These are phyloP conservation scores for Andrena hattorfiana DNA, from an alignment of 2,888 invertebrate species.

Conservation along the genomic window DNA sequence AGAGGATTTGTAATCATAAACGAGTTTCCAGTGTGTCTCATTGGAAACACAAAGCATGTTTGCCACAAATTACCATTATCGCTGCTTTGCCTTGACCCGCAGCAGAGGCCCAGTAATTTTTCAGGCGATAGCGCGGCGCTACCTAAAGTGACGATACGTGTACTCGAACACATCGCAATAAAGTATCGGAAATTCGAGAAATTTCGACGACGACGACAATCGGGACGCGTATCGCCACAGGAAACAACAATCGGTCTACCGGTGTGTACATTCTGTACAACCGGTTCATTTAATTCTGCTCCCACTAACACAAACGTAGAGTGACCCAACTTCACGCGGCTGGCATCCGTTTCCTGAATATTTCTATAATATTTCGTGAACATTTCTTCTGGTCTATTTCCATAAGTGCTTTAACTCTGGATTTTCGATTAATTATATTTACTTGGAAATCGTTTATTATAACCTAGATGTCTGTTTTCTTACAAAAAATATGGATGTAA, in stretches of 20 bases:
- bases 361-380: too few species aligned
- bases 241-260: constrained; percentile 57
- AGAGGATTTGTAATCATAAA: neutral
- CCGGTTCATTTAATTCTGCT: constrained; percentile 20
- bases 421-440: too few species aligned
- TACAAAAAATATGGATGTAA: too few species aligned
- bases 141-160: neutral
- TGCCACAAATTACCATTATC: neutral
- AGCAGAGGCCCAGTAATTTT: neutral
- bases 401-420: too few species aligned
- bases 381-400: too few species aligned
- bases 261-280: constrained; percentile 24
- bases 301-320: too few species aligned
- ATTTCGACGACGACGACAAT: constrained; percentile 32
- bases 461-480: too few species aligned
- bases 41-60: neutral
- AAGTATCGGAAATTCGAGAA: constrained; percentile 38
- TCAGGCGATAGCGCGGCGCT: neutral
- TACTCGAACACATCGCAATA: neutral
- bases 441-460: too few species aligned
- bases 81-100: neutral
- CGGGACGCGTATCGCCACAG: constrained; percentile 30
- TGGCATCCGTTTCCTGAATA: too few species aligned
- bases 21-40: neutral
- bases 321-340: too few species aligned